Base-by-base conservation (phyloP, 2,113 vertebrate genomes). In the Camelus bactrianus region DNA sequence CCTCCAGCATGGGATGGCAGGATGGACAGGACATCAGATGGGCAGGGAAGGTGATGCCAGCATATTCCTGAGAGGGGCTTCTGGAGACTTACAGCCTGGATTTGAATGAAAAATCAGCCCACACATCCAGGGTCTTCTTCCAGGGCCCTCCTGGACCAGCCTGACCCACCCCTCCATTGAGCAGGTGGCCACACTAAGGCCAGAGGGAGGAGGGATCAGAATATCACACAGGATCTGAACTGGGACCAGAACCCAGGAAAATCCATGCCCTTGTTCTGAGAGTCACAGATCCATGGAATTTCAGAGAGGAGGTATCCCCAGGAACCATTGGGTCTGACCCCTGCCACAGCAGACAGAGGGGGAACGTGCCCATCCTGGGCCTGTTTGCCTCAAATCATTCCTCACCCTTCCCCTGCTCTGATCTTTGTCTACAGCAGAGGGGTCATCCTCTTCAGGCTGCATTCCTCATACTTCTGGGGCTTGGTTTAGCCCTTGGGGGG, bases 171-270 rank as follows among this genome's bases (percentile, higher is more conserved):
- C 52, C 32, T 73, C 42, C 19, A 32, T 2, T 69, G 73, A 93
- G 72, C 28, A 93, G 35, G 56, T 32, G 22, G 17, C 30, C 20
- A 79, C 1, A 28, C 48, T 89, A 72, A 95, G 42, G 48, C 9
- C 65, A 93, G 60, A 93, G 46, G 91, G 56, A 86, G 15, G 69
- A 95, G 72, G 42, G 24, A 56, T n/a, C 46, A 26, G 14, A 92
- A 96, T n/a, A n/a, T 50, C 65, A 81, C 11, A 8, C 8, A 35
- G 15, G 56, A 88, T 80, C 28, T 30, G 79, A 95, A 64, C 9
- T 42, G 73, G 15, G 8, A 87, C 20, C 20, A 90, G 79, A 92
- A 81, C 19, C 4, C 13, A n/a, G 12, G 32, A 26, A 67, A 75
- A 64, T 52, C 16, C 35, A 35, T 38, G 30, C 54, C 19, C 48